phyloP scores from a whole-genome alignment of 1,140 invertebrate genomes.

The Diachasmimorpha longicaudata region DNA sequence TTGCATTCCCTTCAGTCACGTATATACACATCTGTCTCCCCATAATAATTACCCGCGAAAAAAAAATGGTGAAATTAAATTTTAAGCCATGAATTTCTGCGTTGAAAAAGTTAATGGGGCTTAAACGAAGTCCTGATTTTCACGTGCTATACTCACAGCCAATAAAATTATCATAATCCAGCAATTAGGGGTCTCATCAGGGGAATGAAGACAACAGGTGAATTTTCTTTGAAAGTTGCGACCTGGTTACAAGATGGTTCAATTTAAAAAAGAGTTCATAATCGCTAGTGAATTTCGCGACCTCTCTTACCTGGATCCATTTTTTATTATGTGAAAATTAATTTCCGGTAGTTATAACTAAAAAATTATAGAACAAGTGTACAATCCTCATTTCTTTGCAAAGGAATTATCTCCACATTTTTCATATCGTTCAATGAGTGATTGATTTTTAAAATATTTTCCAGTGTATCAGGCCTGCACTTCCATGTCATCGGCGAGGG shows the following conservation, averaged over 20 bases:
- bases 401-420: no score
- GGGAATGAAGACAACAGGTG: neutral
- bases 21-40: neutral
- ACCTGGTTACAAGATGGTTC: neutral
- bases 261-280: neutral
- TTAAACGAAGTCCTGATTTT: neutral
- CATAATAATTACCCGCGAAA: neutral
- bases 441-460: slow-evolving; percentile 12
- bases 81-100: neutral
- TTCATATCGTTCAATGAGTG: no score
- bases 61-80: neutral
- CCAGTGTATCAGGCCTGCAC: slow-evolving; percentile 76
- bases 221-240: neutral
- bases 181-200: neutral
- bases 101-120: neutral
- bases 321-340: no score
- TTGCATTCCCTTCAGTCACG: neutral
- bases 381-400: no score
- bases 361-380: no score
- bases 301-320: no score
- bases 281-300: neutral
- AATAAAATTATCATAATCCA: slow-evolving; percentile 1
- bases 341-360: no score
- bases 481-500: slow-evolving; percentile 95
- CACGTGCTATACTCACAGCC: neutral